These are phyloP conservation scores for Gallinago undulata DNA, from an alignment of 2,113 vertebrate genomes.

Conservation along the genomic window DNA sequence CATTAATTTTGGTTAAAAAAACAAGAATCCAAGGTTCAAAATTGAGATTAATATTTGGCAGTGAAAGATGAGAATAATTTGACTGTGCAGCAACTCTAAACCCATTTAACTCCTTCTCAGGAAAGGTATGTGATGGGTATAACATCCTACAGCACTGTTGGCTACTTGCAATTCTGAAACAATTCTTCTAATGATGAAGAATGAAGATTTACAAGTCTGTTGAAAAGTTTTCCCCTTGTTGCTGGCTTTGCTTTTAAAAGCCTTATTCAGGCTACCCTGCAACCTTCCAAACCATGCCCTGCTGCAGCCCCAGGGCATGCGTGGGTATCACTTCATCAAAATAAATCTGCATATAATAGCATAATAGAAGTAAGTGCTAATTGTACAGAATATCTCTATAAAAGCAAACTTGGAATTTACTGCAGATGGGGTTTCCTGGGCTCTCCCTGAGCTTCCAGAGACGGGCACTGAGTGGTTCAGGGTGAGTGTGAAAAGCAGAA, in stretches of 20 bases:
- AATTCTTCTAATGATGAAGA: neutral
- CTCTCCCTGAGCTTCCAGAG: neutral
- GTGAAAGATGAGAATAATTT: neutral
- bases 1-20: neutral
- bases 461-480: neutral
- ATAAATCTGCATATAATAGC: neutral
- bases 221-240: neutral
- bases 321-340: neutral
- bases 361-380: neutral
- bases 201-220: no score
- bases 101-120: neutral
- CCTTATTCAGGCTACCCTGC: no score
- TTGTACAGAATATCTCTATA: neutral
- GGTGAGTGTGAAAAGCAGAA: no score
- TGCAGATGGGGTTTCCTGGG: rapidly evolving
- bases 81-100: neutral
- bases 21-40: neutral
- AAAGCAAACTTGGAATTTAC: neutral
- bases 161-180: neutral
- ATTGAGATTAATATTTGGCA: neutral
- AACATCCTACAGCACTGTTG: no score
- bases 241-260: neutral
- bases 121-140: neutral
- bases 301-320: neutral
- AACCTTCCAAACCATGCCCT: rapidly evolving